Evolutionary conservation across 64 coral and sea anemone genomes (phyloP), one percentile per base, ranked within the genome.

Genomic region (Astreopora myriophthalma): DNA sequence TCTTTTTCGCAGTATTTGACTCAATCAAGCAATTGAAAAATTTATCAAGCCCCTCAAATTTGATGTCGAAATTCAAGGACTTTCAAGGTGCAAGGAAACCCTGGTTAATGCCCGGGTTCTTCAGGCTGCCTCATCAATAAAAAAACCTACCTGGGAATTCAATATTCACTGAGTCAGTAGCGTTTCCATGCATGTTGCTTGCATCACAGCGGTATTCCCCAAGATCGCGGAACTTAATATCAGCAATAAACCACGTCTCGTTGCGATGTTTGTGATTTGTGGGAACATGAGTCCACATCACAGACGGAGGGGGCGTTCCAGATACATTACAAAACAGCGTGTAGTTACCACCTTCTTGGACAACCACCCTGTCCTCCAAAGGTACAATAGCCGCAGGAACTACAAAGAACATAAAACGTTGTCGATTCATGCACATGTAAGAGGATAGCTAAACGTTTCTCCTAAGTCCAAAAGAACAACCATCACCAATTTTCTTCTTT

Each of bases 161-260:
- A 28, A 78, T 51, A 1, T 0, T 78, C 30, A 48, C 11, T 30
- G 10, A 11, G 23, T 55, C 12, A 29, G 25, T 14, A 51, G 40
- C 26, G 29, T 78, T 49, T 23, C 75, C 75, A 78, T 42, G 51
- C 9, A 17, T 24, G 26, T 78, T 78, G 25, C 42, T 78, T 40
- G 75, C 75, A 48, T 78, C 46, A 78, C 75, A 78, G n/a, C 2
- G 46, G 75, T 78, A 78, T 51, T 78, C 75, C 29, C 75, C 75
- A 57, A 40, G 23, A 2, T 49, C 25, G 51, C 0, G 49, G 8
- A 39, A 51, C 26, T 30, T 33, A 20, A 78, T 78, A 19, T 78
- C 51, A 30, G 42, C 30, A 5, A 27, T 0, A n/a, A 17, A 23
- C 44, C 44, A 33, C 1, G 10, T 19, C 25, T 0, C 0, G 27